Base-by-base conservation (phyloP, 2,888 invertebrate species). In the Pristionchus fissidentatus region DNA sequence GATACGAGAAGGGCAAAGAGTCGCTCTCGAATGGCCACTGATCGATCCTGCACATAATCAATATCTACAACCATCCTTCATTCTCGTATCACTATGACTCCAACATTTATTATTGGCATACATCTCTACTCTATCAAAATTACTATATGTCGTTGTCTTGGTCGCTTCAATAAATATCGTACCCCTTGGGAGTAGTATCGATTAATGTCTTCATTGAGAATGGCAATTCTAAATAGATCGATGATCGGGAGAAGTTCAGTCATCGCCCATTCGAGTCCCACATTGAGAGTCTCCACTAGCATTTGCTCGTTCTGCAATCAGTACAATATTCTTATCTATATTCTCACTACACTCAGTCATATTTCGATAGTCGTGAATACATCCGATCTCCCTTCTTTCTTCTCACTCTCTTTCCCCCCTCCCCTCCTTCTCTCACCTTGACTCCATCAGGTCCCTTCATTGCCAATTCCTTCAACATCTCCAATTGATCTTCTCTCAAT, bases 171-270 rank as follows among this genome's bases (percentile, higher is more conserved):
- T 86, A 41, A n/a, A n/a, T n/a, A n/a, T n/a, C n/a, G n/a, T 87
- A 88, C 32, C 93, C 90, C 19, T 94, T 88, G 70, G 94, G 93
- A 52, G 92, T 92, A 35, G 52, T 83, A 83, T 29, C 43, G 26
- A 87, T 95, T 95, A 8, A 95, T 94, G 4, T 94, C 93, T 90
- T 95, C 94, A 87, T 95, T 95, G 73, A 96, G 95, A 57, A 97
- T 94, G 0, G 96, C 96, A 91, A 97, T 93, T 87, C 98, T 94
- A 22, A 96, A 94, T 7, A 97, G 94, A 92, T 98, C 98, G 88
- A 98, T 93, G 7, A 95, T 96, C 0, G 98, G 98, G 92, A 97
- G 97, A 1, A 97, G 94, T 86, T 95, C 94, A 91, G 96, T 96
- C 93, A 95, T 94, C 55, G 95, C 95, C 96, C 96, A 96, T 84